Evolutionary conservation across 2,113 vertebrate species (phyloP).

Genomic region (Chaetodon auriga): DNA sequence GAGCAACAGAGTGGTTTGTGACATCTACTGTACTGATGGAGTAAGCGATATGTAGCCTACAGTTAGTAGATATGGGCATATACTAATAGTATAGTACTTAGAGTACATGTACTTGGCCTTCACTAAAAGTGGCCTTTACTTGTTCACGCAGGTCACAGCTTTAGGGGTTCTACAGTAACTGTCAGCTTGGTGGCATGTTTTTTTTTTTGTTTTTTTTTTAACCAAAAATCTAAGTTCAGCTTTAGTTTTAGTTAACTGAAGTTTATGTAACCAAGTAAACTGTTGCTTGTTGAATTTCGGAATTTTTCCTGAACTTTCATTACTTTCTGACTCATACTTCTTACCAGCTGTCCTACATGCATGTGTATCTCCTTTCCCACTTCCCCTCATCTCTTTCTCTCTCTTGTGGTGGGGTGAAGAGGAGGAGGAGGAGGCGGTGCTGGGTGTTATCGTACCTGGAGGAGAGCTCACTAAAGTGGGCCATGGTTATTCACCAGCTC

Average conservation of each 20-base stretch:
- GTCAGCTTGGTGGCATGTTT: neutral
- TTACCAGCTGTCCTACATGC: constrained; percentile 21
- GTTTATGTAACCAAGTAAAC: neutral
- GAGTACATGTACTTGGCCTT: too few species aligned
- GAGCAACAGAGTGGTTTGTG: neutral
- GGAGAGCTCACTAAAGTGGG: constrained; percentile 82
- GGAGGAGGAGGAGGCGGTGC: constrained; percentile 43
- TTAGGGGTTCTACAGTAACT: neutral
- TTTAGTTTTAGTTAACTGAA: neutral
- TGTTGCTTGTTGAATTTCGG: too few species aligned
- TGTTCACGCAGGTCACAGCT: neutral
- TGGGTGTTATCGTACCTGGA: constrained; percentile 69
- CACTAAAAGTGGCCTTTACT: neutral
- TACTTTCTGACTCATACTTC: constrained; percentile 33
- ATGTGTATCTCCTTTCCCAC: constrained; percentile 18
- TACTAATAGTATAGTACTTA: too few species aligned
- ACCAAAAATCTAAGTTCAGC: neutral
- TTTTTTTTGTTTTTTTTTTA: too few species aligned
- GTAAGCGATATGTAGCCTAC: too few species aligned
- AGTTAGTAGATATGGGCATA: too few species aligned
- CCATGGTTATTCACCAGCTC: constrained; percentile 83
- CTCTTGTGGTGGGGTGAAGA: constrained; percentile 40
- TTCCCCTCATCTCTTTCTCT: constrained; percentile 7
- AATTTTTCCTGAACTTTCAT: constrained; percentile 27
- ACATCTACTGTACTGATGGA: neutral